Base-by-base conservation (phyloP, 92 coral and sea anemone genomes). In the Phenganax subtilis region DNA sequence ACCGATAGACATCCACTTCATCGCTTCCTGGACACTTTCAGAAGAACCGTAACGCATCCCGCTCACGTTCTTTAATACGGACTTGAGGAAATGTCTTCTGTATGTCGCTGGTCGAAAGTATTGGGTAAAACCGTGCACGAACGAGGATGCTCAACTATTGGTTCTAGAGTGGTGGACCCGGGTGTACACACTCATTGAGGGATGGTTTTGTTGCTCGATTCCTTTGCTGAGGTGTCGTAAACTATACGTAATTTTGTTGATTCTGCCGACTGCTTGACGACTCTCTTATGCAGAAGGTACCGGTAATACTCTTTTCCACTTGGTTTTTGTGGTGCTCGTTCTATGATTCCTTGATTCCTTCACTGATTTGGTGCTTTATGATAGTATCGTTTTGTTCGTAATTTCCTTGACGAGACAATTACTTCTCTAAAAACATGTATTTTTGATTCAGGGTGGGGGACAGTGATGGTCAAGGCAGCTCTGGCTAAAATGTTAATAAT, bases 101-200 rank as follows among this genome's bases (percentile, higher is more conserved):
- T 14, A 72, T 72, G 57, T 65, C 71, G 10, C 71, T 6, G n/a
- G 71, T 65, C 27, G 31, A 28, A 10, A 17, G 30, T 28, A 65
- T 17, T 65, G 77, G 57, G 20, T 72, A 72, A 55, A 55, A 52
- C 15, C 77, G 57, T 51, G 55, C 30, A 9, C 57, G 77, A 27
- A 72, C 77, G 25, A 72, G 77, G 12, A 72, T 55, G 52, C 52
- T 25, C 57, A 5, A 72, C 56, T 51, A 27, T 17, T 37, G 56
- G 17, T 72, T 72, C 20, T 72, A 58, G 77, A 72, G 77, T 51
- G 77, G 57, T 55, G 57, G 77, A 17, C 77, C 77, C n/a, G 55
- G 58, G 77, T 2, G 59, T 9, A 17, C 57, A 62, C 68, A 62
- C 27, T 62, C 27, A 27, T 62, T 62, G 12, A 62, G 25, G 16